phyloP scores from a whole-genome alignment of 2,797 vertebrate species.

The Pangasius larnaudii region DNA sequence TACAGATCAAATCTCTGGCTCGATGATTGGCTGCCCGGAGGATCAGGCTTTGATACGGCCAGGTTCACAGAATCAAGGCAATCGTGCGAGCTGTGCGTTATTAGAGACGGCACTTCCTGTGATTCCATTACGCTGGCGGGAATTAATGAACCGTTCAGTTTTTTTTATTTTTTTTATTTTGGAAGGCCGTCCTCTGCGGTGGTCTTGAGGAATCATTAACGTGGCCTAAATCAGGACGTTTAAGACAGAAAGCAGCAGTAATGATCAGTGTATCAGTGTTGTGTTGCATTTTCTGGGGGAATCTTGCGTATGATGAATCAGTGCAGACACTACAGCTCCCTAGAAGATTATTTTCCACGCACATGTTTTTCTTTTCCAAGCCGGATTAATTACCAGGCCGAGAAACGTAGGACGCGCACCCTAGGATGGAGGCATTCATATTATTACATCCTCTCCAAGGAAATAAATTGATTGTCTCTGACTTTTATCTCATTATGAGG shows the following conservation, averaged over 20 bases:
- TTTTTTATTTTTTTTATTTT: neutral
- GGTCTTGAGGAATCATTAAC: neutral
- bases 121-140: conserved; percentile 42
- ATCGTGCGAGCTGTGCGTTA: conserved; percentile 46
- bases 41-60: conserved; percentile 55
- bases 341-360: neutral
- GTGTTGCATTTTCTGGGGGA: neutral
- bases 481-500: conserved; percentile 60
- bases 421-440: conserved; percentile 36
- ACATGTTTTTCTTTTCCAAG: neutral
- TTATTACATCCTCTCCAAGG: conserved; percentile 38
- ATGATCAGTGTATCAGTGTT: neutral
- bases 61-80: conserved; percentile 56
- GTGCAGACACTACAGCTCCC: neutral
- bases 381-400: conserved; percentile 22
- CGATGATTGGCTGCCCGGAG: conserved; percentile 58
- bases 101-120: conserved; percentile 50
- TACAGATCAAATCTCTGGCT: conserved; percentile 63
- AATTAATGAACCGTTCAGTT: conserved; percentile 47
- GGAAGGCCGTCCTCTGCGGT: neutral
- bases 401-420: neutral
- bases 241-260: neutral
- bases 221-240: neutral
- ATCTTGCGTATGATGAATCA: neutral
- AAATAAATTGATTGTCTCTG: conserved; percentile 56